Conservation (phyloP, 2,888 invertebrate species). For the Orchesellides sinensis region DNA sequence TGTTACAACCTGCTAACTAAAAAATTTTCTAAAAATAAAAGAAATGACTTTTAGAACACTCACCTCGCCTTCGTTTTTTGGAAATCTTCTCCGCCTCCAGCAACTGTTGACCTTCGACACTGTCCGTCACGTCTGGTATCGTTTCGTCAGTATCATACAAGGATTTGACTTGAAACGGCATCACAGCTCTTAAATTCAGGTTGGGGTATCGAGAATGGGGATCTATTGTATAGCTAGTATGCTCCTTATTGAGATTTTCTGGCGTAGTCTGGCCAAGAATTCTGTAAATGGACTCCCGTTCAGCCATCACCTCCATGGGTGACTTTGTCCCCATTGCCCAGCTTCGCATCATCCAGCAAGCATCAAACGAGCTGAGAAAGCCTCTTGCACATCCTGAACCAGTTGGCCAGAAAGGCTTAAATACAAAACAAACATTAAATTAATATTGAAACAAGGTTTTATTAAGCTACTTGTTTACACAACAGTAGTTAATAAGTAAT, state of each 20-base stretch:
- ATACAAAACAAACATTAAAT: conserved; percentile 68
- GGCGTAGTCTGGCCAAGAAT: conserved; percentile 96
- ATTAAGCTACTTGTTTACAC: too few species aligned
- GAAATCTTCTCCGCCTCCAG: conserved; percentile 81
- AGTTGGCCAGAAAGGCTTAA: conserved; percentile 97
- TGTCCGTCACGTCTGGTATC: conserved; percentile 77
- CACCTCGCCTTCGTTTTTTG: conserved; percentile 83
- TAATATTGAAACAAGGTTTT: not conserved
- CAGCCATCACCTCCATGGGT: conserved; percentile 91
- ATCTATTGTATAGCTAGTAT: conserved; percentile 90
- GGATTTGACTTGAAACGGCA: conserved; percentile 84
- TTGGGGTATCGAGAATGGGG: conserved; percentile 91
- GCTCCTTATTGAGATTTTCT: conserved; percentile 95
- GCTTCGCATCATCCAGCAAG: conserved; percentile 94
- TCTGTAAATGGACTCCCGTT: conserved; percentile 95
- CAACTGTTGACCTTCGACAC: conserved; percentile 75
- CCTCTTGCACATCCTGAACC: conserved; percentile 99
- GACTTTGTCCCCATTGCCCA: conserved; percentile 86
- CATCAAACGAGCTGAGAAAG: conserved; percentile 92
- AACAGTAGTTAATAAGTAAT: too few species aligned
- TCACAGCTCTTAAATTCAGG: conserved; percentile 85
- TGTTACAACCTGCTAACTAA: not conserved
- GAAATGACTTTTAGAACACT: not conserved
- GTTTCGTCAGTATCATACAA: conserved; percentile 84
- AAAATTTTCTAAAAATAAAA: not conserved